Base-by-base conservation (phyloP, 2,797 vertebrate species). In the Neosilurus hyrtlii region DNA sequence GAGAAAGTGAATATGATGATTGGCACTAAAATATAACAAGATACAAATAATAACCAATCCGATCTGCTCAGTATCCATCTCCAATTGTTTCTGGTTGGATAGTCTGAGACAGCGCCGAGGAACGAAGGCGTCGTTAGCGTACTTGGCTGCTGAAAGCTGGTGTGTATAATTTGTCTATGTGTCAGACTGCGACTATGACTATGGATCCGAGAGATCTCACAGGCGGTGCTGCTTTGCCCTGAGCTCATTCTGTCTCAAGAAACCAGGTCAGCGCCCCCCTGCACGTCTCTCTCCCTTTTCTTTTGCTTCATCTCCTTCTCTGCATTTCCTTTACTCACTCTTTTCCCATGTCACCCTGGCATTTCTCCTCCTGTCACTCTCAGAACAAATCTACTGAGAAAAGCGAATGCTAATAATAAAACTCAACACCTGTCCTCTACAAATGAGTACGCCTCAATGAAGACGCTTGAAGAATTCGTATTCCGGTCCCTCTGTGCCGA, bases 191-290 rank as follows among this genome's bases (percentile, higher is more conserved):
- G 49, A 51, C 77, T 76, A 52, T 79, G 76, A 79, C 76, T 79
- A 22, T 54, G 35, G 59, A 87, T 85, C 83, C 79, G n/a, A 70
- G 63, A 86, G 84, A 86, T 84, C 88, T 87, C 80, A 78, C 88
- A 76, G 84, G 82, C 76, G 79, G 80, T 80, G 57, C 56, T 82
- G 74, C 85, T 89, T 89, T 79, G 88, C 86, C 92, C 88, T 92
- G 92, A 89, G 89, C 93, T 93, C 90, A 93, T 94, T 94, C 92
- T 93, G 92, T 94, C 92, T 89, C 84, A 89, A 90, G 89, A 93
- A 94, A 94, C 88, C 92, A 92, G 93, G 93, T 91, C 92, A 92
- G 83, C 87, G 85, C 89, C 88, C 84, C 78, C 49, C 76, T 73
- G 24, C 35, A 9, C 14, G 6, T 71, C 54, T 82, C 70, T 35